Percentiles rank a stretch among this genome's conserved stretches.
Conservation (phyloP, 2,113 vertebrate species). For the Podilymbus podiceps region DNA sequence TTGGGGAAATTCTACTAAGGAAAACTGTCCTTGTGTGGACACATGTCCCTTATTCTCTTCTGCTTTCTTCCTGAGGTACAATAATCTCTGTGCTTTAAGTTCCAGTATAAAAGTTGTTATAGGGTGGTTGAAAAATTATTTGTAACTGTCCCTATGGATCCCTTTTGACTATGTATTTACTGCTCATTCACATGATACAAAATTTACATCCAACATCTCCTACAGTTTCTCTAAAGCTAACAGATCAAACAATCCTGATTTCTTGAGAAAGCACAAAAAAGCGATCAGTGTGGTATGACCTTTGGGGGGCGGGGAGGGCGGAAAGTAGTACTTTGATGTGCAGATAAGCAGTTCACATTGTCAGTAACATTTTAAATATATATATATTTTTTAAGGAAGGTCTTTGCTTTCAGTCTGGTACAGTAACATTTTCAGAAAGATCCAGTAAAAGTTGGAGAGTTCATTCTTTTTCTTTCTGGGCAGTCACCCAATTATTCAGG, state of each 20-base stretch:
- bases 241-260: neutral
- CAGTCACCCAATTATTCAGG: neutral
- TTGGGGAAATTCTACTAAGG: neutral
- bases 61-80: neutral
- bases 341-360: neutral
- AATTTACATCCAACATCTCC: neutral
- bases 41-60: neutral
- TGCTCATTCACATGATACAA: neutral
- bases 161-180: neutral
- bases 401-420: neutral
- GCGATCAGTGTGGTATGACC: neutral
- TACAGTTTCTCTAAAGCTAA: neutral
- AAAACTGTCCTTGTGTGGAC: neutral
- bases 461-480: neutral
- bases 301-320: no score
- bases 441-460: neutral
- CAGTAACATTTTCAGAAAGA: neutral
- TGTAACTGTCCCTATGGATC: neutral
- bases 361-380: neutral
- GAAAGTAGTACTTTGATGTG: neutral
- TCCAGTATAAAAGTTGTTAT: neutral
- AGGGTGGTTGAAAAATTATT: neutral
- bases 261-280: neutral
- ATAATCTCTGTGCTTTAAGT: neutral
- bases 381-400: neutral